Evolutionary conservation across 1,140 invertebrate species (phyloP), one percentile per base, ranked within the genome.

Genomic region (Drosophila kurseongensis): DNA sequence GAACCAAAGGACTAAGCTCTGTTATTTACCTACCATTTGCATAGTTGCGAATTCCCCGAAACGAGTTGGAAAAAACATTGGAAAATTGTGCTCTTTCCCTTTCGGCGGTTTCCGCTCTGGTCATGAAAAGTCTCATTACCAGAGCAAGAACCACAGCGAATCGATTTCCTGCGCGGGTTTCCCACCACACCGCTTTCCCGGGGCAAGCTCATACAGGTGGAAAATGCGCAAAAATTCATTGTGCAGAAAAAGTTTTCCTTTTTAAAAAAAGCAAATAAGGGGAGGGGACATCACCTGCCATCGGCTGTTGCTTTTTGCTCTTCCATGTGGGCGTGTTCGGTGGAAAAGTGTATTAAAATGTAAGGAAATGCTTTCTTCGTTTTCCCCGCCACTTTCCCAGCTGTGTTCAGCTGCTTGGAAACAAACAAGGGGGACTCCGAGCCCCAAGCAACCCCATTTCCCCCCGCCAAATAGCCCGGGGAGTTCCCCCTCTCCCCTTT

Each of bases 141-240:
- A 57, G 44, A 84, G 61, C 83, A 80, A 88, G 83, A 86, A 83
- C 72, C 84, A 73, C 83, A 88, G 80, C 72, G 76, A 88, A 88
- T 88, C 83, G 84, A 88, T 88, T 83, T 86, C 78, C 82, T 58
- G 68, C 36, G 12, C 47, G 23, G 42, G 18, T 16, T 32, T 23
- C 12, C 35, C 42, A 35, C 14, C 41, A 4, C 32, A 6, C 16
- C 38, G 38, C 18, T 32, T 29, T 27, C 18, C 32, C 50, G 16
- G 9, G 32, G 47, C 27, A 14, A 40, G 79, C 76, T 88, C 83
- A 83, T 83, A 88, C 83, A 88, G 83, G 83, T 88, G 83, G 83
- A 88, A 88, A 88, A 88, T 88, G 83, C 84, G 83, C 83, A 88
- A 88, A 88, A 88, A 88, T 88, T 89, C 83, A 88, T 88, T 88